These are phyloP conservation scores for Callyntrura sp. DNA, from an alignment of 2,888 invertebrate species.

Conservation along the genomic window DNA sequence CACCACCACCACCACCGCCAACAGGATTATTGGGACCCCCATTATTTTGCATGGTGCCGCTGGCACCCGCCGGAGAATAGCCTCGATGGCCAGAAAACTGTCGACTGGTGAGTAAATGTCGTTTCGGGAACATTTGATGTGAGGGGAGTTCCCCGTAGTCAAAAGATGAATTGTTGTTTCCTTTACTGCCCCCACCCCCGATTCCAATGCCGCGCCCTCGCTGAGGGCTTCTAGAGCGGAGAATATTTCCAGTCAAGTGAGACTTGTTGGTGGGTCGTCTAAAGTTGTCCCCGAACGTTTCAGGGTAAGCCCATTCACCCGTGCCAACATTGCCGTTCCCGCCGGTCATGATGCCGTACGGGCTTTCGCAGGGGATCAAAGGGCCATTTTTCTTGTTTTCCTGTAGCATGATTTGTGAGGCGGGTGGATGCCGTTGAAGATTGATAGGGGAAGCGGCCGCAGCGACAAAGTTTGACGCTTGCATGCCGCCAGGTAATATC, in stretches of 20 bases:
- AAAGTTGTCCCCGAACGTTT: constrained; percentile 76
- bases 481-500: constrained; percentile 74
- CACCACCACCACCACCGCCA: constrained; percentile 4
- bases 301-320: constrained; percentile 78
- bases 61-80: constrained; percentile 56
- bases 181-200: constrained; percentile 49
- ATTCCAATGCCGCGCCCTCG: constrained; percentile 53
- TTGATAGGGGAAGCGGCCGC: constrained; percentile 83
- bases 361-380: constrained; percentile 82
- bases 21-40: constrained; percentile 16
- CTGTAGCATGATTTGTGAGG: constrained; percentile 82
- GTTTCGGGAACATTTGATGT: constrained; percentile 84
- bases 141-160: constrained; percentile 84
- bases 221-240: constrained; percentile 79
- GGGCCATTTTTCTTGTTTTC: constrained; percentile 83
- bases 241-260: constrained; percentile 74
- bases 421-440: constrained; percentile 83
- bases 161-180: constrained; percentile 81
- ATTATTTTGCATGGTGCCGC: constrained; percentile 74
- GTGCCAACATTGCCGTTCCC: constrained; percentile 71
- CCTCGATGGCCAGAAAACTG: constrained; percentile 79
- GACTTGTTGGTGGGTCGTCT: constrained; percentile 74
- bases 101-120: constrained; percentile 82
- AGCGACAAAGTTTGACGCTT: constrained; percentile 78
- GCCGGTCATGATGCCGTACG: constrained; percentile 81